Percentiles rank a stretch among this genome's conserved stretches.
Conservation (phyloP, 2,888 invertebrate genomes). For the Metacarcinus magister region DNA sequence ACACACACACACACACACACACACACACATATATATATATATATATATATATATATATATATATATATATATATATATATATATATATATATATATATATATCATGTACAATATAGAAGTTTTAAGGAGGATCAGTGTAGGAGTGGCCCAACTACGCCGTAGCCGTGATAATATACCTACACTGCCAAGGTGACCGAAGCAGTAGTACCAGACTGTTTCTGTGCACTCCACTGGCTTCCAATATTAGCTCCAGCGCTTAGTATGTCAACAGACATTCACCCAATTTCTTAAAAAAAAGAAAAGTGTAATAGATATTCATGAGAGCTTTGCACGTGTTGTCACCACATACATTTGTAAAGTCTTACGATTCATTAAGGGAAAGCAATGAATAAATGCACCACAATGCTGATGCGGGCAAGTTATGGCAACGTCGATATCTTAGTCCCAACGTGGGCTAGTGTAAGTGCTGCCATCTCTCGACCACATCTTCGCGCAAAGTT, state of each 20-base stretch:
- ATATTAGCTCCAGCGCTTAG: neutral
- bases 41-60: constrained; percentile 62
- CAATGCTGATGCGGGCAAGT: neutral
- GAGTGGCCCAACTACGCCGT: neutral
- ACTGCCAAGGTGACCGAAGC: constrained; percentile 18
- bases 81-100: constrained; percentile 52
- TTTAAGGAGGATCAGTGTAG: too few relatives aligned
- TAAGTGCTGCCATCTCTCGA: constrained; percentile 60
- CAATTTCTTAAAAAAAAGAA: neutral
- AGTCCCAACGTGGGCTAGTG: neutral
- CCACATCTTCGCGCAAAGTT: constrained; percentile 63
- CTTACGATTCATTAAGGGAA: neutral
- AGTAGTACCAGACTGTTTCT: neutral
- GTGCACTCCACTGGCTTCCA: constrained; percentile 9
- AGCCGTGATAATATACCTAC: constrained; percentile 32
- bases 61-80: constrained; percentile 66
- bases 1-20: neutral
- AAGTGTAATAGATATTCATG: neutral
- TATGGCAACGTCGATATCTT: neutral
- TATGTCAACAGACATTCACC: neutral
- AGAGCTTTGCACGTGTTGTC: neutral
- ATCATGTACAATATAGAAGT: neutral
- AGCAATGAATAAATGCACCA: neutral
- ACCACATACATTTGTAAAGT: neutral
- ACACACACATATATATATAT: neutral